Base-by-base conservation (phyloP, 2,113 vertebrate species). In the Seriola rivoliana region DNA sequence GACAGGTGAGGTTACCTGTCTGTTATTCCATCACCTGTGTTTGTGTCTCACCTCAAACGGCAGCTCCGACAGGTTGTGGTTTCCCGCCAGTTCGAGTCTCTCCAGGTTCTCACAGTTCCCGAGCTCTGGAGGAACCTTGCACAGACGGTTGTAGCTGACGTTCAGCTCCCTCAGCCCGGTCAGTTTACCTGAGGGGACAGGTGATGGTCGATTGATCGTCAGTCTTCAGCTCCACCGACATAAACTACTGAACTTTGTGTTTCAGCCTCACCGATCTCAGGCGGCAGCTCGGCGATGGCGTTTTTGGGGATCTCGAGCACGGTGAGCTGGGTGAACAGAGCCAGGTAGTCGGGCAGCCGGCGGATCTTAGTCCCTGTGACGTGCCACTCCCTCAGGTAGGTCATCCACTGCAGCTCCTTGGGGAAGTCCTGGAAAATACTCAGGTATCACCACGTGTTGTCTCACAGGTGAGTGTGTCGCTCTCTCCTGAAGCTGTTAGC, bases 121-220 rank as follows among this genome's bases (percentile, higher is more conserved):
- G 36, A 99, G 32, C 74, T 99, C 97, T 6, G 95, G 93, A 74
- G 98, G 98, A 70, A 99, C 86, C 50, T 75, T 95, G 71, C 82
- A 92, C 91, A 99, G 93, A 71, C 90, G 94, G 93, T 99, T 99
- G 92, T 97, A 99, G 92, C 96, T 96, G 81, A 96, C 89, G 75
- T 98, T 97, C 73, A 99, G 91, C 66, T 96, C 95, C 89, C 48
- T 95, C 75, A 99, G 92, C 17, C 68, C 95, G 0, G 8, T 25
- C 75, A 96, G 91, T 58, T 93, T 88, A 29, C 96, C 96, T 96
- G 86, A 32, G 58, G 23, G 44, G n/a, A 48, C 16, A 32, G 23
- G 29, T 2, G 23, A 23, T 3, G 40, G n/a, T 38, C 4, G 32
- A 13, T 57, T 25, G 55, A 57, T n/a, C 25, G 4, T 8, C 54